phyloP scores from a whole-genome alignment of 2,888 invertebrate species.

The Arge pagana region DNA sequence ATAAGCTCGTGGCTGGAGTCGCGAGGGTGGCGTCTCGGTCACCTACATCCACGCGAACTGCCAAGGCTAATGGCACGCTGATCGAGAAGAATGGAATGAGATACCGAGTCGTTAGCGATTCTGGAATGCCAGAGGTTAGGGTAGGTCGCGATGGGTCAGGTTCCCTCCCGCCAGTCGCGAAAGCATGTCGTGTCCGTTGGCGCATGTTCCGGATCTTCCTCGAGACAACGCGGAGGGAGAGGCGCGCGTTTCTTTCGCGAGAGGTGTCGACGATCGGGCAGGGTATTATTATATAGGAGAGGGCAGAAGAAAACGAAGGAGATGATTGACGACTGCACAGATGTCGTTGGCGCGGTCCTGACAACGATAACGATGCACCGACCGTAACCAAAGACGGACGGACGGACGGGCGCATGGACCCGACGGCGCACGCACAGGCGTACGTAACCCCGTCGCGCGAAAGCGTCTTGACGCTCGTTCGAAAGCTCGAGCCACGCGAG shows the following conservation, averaged over 20 bases:
- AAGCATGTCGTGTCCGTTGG: conserved; percentile 11
- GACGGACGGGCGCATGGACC: conserved; percentile 28
- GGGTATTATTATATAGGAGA: background rate
- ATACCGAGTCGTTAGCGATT: conserved; percentile 13
- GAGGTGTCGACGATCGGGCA: conserved; percentile 5
- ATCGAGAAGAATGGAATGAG: background rate
- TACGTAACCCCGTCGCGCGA: conserved; percentile 34
- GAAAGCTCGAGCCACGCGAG: conserved; percentile 42
- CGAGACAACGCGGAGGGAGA: conserved; percentile 1
- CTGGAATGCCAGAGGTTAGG: background rate
- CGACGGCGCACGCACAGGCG: conserved; percentile 19
- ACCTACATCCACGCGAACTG: background rate
- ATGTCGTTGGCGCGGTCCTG: conserved; percentile 29
- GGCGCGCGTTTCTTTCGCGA: too few relatives aligned
- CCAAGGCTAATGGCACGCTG: background rate
- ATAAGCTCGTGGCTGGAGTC: background rate
- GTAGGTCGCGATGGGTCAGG: background rate
- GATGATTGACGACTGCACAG: conserved; percentile 38
- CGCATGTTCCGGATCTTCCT: background rate
- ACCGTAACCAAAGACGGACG: conserved; percentile 25
- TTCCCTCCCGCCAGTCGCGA: background rate
- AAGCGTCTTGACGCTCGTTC: conserved; percentile 8
- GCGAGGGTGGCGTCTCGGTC: background rate
- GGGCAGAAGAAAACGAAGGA: conserved; percentile 25
- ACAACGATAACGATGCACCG: conserved; percentile 30